Percentiles rank a stretch among this genome's conserved stretches.
Evolutionary conservation across 1,140 invertebrate species (phyloP).

Genomic region (Caligus rogercresseyi): DNA sequence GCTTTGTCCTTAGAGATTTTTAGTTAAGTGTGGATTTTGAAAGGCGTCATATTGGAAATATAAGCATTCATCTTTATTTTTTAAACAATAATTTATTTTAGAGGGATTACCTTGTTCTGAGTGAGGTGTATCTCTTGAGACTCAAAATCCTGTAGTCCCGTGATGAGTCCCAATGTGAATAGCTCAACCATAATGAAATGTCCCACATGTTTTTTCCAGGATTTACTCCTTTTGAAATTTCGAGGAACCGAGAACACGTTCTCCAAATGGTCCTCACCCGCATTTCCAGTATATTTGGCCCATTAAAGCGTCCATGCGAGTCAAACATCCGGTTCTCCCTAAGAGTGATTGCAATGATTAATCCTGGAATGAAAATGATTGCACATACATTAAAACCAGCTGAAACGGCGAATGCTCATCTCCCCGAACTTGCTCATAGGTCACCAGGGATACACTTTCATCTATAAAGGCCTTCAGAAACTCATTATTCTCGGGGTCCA

Average conservation of each 20-base stretch:
- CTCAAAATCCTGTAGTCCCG: neutral
- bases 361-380: neutral
- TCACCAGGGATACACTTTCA: no score
- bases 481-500: no score
- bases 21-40: no score
- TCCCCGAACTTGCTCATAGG: neutral
- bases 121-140: conserved; percentile 11
- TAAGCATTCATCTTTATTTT: no score
- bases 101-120: no score
- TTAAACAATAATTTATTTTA: no score
- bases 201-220: neutral
- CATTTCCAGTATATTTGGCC: neutral
- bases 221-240: neutral
- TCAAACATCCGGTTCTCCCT: neutral
- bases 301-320: neutral
- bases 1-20: no score
- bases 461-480: no score
- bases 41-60: no score
- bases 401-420: neutral
- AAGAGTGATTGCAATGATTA: neutral
- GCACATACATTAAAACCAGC: neutral
- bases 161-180: neutral
- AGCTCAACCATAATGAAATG: neutral
- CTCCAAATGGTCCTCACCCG: neutral
- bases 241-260: neutral